phyloP scores from a whole-genome alignment of 2,797 vertebrate species.

The Peromyscus eremicus region DNA sequence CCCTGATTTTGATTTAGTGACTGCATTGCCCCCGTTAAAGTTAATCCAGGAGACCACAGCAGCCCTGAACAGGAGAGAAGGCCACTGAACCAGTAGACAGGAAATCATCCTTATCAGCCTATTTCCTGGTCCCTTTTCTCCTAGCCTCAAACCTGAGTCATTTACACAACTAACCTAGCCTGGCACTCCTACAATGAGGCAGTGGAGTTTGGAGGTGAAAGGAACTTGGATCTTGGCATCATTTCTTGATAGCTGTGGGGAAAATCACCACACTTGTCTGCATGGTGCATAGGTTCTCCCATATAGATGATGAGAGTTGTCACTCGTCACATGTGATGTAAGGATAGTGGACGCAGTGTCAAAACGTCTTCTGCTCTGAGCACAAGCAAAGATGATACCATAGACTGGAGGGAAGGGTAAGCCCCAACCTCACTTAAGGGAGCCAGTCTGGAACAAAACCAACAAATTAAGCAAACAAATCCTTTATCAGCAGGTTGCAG shows the following conservation, averaged over 20 bases:
- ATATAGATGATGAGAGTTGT: neutral
- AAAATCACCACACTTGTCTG: neutral
- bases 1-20: too few relatives aligned
- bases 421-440: neutral
- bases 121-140: neutral
- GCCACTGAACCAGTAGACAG: neutral
- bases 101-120: neutral
- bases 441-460: neutral
- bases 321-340: rapidly evolving
- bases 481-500: neutral
- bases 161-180: neutral
- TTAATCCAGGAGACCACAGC: neutral
- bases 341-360: neutral
- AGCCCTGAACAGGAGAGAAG: neutral
- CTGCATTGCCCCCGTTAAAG: neutral
- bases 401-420: neutral
- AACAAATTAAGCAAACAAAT: neutral
- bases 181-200: neutral
- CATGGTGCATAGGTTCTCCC: neutral
- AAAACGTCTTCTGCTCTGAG: neutral
- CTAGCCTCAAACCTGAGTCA: neutral
- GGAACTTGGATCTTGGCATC: neutral
- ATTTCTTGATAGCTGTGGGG: neutral
- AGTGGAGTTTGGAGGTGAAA: neutral
- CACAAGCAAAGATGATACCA: neutral